Percentiles rank a stretch among this genome's conserved stretches.
phyloP scores from a whole-genome alignment of 2,797 vertebrate species.

The Megalops cyprinoides region DNA sequence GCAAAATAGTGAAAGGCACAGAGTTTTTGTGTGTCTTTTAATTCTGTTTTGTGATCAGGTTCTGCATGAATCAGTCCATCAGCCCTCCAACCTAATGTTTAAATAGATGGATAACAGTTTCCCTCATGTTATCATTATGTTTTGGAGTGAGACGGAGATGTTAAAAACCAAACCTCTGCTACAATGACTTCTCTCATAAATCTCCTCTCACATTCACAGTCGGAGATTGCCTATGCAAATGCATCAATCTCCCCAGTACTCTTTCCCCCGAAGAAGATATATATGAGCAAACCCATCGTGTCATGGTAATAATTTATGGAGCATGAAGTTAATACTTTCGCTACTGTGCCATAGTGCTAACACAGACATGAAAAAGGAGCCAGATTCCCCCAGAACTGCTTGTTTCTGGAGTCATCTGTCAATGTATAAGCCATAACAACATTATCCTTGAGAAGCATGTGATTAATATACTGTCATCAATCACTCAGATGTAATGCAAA shows the following conservation, averaged over 20 bases:
- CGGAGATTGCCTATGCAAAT: slow-evolving; percentile 24
- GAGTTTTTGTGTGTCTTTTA: neutral
- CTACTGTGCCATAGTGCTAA: slow-evolving; percentile 11
- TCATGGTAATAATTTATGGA: slow-evolving; percentile 32
- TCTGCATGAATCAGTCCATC: slow-evolving; percentile 10
- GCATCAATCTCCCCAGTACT: slow-evolving; percentile 13
- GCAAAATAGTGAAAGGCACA: neutral
- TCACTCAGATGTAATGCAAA: neutral
- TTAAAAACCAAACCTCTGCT: slow-evolving; percentile 25
- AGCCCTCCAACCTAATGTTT: slow-evolving; percentile 9
- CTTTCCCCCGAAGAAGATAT: slow-evolving; percentile 29
- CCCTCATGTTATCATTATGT: slow-evolving; percentile 19
- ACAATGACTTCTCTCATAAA: slow-evolving; percentile 25
- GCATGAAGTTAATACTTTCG: slow-evolving; percentile 33
- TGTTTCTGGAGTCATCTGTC: slow-evolving; percentile 22
- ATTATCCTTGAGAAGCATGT: slow-evolving; percentile 4
- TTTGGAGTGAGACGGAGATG: neutral
- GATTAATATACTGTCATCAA: slow-evolving; percentile 4
- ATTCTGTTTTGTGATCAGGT: neutral
- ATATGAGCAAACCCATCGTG: slow-evolving; percentile 18
- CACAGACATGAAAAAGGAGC: neutral
- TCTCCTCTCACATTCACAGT: slow-evolving; percentile 22
- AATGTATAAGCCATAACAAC: slow-evolving; percentile 17
- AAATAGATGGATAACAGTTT: slow-evolving; percentile 21
- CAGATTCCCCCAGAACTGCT: neutral